phyloP scores from a whole-genome alignment of 2,888 invertebrate species.

The Brenthis hecate region DNA sequence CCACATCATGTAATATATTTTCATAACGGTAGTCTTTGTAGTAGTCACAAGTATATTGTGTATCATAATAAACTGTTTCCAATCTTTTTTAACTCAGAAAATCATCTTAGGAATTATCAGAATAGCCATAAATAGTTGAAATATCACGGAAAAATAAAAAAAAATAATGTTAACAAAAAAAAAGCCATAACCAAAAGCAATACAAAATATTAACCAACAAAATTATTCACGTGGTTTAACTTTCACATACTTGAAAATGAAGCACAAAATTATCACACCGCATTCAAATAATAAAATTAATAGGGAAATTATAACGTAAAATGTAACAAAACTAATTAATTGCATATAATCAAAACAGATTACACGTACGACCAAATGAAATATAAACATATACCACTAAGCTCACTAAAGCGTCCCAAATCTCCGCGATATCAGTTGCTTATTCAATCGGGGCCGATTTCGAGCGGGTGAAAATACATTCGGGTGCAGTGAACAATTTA shows the following conservation, averaged over 20 bases:
- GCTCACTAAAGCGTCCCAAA: conserved; percentile 36
- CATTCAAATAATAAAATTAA: neutral
- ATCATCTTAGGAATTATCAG: too few species aligned
- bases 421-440: conserved; percentile 65
- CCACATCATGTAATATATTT: too few species aligned
- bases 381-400: conserved; percentile 28
- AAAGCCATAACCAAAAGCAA: too few species aligned
- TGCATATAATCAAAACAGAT: conserved; percentile 22
- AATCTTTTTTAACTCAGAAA: too few species aligned
- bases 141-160: too few species aligned
- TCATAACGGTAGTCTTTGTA: too few species aligned
- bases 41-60: too few species aligned
- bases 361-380: conserved; percentile 25
- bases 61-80: too few species aligned
- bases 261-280: neutral
- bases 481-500: conserved; percentile 64
- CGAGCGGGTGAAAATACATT: conserved; percentile 62
- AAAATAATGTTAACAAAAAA: too few species aligned
- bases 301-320: neutral
- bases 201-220: too few species aligned
- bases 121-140: too few species aligned
- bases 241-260: neutral
- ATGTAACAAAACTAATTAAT: conserved; percentile 9
- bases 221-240: too few species aligned
- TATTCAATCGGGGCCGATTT: conserved; percentile 69